Percentiles rank a stretch among this genome's conserved stretches.
phyloP scores from a whole-genome alignment of 1,140 invertebrate genomes.

The Drosophila orena region DNA sequence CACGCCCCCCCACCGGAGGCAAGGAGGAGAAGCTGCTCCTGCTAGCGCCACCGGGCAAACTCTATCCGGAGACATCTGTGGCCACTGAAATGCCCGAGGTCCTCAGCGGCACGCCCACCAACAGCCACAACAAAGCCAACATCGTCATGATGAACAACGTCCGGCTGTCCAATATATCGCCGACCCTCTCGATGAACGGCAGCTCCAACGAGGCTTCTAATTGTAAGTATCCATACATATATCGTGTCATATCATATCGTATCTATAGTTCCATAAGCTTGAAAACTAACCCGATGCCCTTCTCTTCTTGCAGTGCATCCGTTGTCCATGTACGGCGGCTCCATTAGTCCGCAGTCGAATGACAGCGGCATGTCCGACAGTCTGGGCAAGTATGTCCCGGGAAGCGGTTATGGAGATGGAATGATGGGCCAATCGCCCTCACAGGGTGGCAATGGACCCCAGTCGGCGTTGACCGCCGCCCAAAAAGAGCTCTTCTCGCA shows the following conservation, averaged over 20 bases:
- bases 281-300: neutral
- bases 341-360: conserved; percentile 79
- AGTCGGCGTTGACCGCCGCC: conserved; percentile 84
- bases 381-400: conserved; percentile 68
- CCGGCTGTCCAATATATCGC: conserved; percentile 72
- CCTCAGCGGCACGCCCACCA: conserved; percentile 63
- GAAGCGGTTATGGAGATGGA: conserved; percentile 41
- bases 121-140: conserved; percentile 66
- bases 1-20: conserved; percentile 21
- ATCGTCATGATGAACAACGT: conserved; percentile 71
- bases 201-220: conserved; percentile 81
- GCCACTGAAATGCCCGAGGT: conserved; percentile 64
- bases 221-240: conserved; percentile 47
- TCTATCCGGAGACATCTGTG: conserved; percentile 21
- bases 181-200: conserved; percentile 79
- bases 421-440: conserved; percentile 79
- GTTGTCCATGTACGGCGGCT: conserved; percentile 77
- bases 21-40: conserved; percentile 34
- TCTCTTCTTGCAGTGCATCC: conserved; percentile 64
- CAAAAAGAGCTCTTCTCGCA: conserved; percentile 86
- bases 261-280: too few relatives aligned
- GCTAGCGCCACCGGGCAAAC: conserved; percentile 19
- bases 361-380: conserved; percentile 74
- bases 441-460: conserved; percentile 83
- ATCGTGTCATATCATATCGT: neutral